Percentiles rank a stretch among this genome's conserved stretches.
Conservation (phyloP, 2,113 vertebrate genomes). For the Lycocorax pyrrhopterus region DNA sequence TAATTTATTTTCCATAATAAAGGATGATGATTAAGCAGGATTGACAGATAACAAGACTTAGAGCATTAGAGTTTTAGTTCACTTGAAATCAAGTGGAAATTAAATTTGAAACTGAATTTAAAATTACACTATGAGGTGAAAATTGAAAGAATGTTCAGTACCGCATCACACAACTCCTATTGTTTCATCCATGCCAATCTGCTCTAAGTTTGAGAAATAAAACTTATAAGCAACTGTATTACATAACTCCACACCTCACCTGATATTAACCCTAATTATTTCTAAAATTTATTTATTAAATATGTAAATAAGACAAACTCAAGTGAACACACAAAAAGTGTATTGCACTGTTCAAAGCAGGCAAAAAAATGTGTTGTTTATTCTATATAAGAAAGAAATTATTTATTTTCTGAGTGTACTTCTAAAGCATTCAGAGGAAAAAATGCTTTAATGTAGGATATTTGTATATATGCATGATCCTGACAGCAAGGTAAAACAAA, state of each 20-base stretch:
- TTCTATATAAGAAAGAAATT: not conserved
- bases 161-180: not conserved
- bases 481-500: not conserved
- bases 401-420: not conserved
- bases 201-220: not conserved
- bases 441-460: not conserved
- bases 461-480: not conserved
- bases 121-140: not conserved
- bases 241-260: not conserved
- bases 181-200: not conserved
- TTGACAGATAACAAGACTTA: not conserved
- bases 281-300: not conserved
- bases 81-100: conserved; percentile 9
- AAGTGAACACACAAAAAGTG: not conserved
- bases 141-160: not conserved
- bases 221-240: not conserved
- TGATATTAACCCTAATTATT: not conserved
- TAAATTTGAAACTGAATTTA: not conserved
- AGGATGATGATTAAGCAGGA: not conserved
- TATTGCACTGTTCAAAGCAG: not conserved
- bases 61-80: not conserved
- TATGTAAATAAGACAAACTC: not conserved
- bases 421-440: not conserved
- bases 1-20: conserved; percentile 40
- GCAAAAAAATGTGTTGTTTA: not conserved